Percentiles rank a stretch among this genome's conserved stretches.
These are phyloP conservation scores for Oreocharis arfaki DNA, from an alignment of 2,113 vertebrate species.

Conservation along the genomic window DNA sequence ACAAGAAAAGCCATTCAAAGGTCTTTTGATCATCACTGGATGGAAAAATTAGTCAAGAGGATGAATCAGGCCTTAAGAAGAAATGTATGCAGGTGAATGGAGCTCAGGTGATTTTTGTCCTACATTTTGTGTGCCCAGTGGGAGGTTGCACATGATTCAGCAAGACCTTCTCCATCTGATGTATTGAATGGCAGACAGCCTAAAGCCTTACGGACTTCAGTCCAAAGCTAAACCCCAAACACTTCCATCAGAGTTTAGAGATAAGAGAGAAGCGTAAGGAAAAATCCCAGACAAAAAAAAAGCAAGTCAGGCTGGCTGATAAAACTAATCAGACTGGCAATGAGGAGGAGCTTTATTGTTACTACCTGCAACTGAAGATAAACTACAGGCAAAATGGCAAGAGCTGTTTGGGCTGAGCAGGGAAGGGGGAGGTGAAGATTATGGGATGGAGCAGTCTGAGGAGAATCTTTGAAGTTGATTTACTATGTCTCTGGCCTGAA, in stretches of 20 bases:
- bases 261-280: neutral
- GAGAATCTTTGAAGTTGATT: neutral
- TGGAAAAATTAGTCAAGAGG: neutral
- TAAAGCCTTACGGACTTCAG: neutral
- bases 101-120: neutral
- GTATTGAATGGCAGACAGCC: neutral
- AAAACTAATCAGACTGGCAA: neutral
- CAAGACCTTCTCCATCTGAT: neutral
- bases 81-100: neutral
- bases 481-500: neutral
- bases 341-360: conserved; percentile 32
- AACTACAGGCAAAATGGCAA: neutral
- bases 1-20: neutral
- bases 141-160: neutral
- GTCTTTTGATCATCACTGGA: neutral
- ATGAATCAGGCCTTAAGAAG: neutral
- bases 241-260: neutral
- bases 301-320: neutral
- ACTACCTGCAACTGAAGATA: conserved; percentile 24
- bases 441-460: neutral
- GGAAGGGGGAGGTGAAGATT: neutral
- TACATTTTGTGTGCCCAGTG: neutral
- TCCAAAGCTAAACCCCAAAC: neutral
- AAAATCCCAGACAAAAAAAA: conserved; percentile 11
- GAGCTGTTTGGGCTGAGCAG: neutral